Conservation (phyloP, 2,797 vertebrate species). For the Gambelia wislizenii region DNA sequence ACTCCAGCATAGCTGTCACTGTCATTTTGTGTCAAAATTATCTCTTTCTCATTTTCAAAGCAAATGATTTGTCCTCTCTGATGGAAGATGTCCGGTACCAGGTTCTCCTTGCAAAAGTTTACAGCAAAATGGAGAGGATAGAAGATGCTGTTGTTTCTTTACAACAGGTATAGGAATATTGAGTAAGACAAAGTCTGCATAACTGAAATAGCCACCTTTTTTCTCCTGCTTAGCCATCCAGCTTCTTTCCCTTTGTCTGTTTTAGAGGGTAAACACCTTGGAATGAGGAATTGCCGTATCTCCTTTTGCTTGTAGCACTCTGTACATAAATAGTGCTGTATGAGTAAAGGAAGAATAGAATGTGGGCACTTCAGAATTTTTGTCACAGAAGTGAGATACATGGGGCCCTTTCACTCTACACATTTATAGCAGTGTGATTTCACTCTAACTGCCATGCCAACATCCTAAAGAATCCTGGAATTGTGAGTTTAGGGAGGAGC, state of each 20-base stretch:
- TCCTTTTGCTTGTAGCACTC: background rate
- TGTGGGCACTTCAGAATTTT: background rate
- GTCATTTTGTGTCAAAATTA: background rate
- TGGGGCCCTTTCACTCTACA: too few relatives aligned
- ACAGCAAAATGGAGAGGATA: conserved; percentile 89
- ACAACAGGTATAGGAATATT: conserved; percentile 83
- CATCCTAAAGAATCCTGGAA: too few relatives aligned
- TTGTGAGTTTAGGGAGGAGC: too few relatives aligned
- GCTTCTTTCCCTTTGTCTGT: background rate
- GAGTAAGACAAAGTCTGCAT: background rate
- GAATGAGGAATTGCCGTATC: background rate
- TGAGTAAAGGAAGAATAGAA: background rate
- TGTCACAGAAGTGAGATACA: background rate
- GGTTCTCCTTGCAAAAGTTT: conserved; percentile 91
- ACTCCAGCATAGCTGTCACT: background rate
- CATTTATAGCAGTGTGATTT: too few relatives aligned
- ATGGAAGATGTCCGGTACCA: conserved; percentile 91
- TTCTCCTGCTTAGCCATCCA: background rate
- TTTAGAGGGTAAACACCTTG: background rate
- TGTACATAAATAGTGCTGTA: background rate
- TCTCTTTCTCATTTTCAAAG: conserved; percentile 72
- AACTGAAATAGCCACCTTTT: background rate
- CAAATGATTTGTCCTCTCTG: conserved; percentile 87
- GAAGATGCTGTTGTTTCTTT: conserved; percentile 88
- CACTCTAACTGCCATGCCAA: too few relatives aligned